Evolutionary conservation across 2,113 vertebrate species (phyloP).

Genomic region (Panthera leo): DNA sequence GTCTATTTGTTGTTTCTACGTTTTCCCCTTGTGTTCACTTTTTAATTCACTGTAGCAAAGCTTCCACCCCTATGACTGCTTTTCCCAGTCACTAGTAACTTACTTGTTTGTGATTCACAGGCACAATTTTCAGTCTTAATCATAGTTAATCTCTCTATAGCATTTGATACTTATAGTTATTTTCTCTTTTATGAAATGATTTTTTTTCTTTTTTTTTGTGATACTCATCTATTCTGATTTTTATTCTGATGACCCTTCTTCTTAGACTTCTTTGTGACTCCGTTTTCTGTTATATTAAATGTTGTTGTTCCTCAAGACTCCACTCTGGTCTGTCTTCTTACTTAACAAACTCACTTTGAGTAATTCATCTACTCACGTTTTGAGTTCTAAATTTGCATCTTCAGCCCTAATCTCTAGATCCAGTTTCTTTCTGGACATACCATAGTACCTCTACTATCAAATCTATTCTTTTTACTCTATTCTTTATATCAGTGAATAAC

Average conservation of each 20-base stretch:
- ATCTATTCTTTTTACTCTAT: not conserved
- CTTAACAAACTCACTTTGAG: not conserved
- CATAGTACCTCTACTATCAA: not conserved
- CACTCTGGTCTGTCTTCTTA: not conserved
- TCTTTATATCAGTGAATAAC: not conserved
- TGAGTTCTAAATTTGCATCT: not conserved
- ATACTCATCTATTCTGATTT: not conserved
- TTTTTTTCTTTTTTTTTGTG: not conserved
- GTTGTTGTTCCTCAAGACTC: not conserved
- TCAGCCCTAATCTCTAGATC: not conserved
- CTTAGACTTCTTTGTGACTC: not conserved
- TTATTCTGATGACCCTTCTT: not conserved
- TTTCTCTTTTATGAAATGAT: not conserved
- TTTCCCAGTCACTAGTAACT: not conserved
- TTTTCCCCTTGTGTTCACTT: not conserved
- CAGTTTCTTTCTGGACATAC: not conserved
- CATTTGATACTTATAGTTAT: not conserved
- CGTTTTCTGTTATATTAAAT: slow-evolving; percentile 18
- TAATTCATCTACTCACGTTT: not conserved
- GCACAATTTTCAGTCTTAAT: not conserved
- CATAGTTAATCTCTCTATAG: not conserved
- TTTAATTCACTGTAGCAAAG: not conserved
- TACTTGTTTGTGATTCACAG: not conserved
- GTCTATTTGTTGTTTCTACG: not conserved
- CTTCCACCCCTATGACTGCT: not conserved